phyloP scores from a whole-genome alignment of 2,113 vertebrate species.

The Formicarius rufipectus region DNA sequence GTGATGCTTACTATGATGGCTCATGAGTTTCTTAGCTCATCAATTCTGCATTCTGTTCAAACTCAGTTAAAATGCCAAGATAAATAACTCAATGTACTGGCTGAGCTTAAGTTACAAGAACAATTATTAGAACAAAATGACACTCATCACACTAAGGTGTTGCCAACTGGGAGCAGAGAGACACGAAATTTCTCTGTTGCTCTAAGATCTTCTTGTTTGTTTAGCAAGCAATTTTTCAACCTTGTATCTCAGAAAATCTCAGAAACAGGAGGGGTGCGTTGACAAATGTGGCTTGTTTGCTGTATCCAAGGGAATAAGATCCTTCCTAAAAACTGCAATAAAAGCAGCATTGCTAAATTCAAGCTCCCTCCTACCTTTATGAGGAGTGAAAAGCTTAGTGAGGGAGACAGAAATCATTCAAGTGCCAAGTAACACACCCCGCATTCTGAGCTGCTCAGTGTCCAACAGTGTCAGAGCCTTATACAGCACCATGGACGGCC shows the following conservation, averaged over 20 bases:
- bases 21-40: background rate
- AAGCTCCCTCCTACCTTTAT: background rate
- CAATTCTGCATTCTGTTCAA: background rate
- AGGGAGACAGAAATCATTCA: background rate
- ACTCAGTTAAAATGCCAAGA: background rate
- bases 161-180: background rate
- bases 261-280: background rate
- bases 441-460: background rate
- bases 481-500: background rate
- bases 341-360: background rate
- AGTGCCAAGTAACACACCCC: background rate
- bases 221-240: background rate
- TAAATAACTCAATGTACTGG: background rate
- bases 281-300: background rate
- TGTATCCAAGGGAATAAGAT: background rate
- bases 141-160: background rate
- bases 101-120: background rate
- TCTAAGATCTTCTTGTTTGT: background rate
- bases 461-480: background rate
- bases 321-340: background rate
- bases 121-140: background rate
- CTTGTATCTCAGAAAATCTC: background rate
- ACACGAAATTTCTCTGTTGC: background rate
- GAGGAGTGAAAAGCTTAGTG: background rate
- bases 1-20: background rate